A percentile compares a stretch with the other conserved stretches of the same genome.
These are phyloP conservation scores for Agriotes lineatus DNA, from an alignment of 2,888 invertebrate species.

Conservation along the genomic window DNA sequence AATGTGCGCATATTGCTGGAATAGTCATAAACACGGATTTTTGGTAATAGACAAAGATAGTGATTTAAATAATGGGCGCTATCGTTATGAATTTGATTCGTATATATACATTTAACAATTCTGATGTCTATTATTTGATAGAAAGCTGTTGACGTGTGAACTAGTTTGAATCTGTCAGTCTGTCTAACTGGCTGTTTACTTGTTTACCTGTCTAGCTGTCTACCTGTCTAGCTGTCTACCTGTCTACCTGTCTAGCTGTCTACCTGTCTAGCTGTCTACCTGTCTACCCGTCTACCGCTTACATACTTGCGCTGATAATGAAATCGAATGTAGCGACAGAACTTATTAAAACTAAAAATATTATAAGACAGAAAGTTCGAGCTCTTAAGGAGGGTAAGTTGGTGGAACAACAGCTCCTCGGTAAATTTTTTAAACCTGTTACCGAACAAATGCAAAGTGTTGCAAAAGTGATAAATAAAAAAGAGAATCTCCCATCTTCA, in stretches of 20 bases:
- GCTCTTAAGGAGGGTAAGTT: no score
- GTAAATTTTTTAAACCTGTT: no score
- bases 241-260: no score
- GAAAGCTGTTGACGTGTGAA: constrained; percentile 53
- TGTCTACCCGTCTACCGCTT: background rate
- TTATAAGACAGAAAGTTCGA: no score
- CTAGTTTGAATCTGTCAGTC: constrained; percentile 50
- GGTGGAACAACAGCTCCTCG: no score
- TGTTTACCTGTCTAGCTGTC: constrained; percentile 50
- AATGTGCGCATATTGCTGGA: constrained; percentile 57
- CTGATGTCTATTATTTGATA: background rate
- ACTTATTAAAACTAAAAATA: no score
- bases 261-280: no score
- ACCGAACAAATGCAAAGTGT: no score
- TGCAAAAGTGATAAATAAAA: no score
- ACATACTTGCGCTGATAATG: background rate
- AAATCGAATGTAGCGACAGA: no score
- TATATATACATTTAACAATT: constrained; percentile 55
- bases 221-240: constrained; percentile 51
- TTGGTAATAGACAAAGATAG: constrained; percentile 55
- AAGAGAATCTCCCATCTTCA: no score
- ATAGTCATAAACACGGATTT: constrained; percentile 52
- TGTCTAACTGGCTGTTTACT: constrained; percentile 43
- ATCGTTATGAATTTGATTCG: constrained; percentile 55
- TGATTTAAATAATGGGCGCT: constrained; percentile 57